phyloP scores from a whole-genome alignment of 2,888 invertebrate species.

The Conops quadrifasciatus region DNA sequence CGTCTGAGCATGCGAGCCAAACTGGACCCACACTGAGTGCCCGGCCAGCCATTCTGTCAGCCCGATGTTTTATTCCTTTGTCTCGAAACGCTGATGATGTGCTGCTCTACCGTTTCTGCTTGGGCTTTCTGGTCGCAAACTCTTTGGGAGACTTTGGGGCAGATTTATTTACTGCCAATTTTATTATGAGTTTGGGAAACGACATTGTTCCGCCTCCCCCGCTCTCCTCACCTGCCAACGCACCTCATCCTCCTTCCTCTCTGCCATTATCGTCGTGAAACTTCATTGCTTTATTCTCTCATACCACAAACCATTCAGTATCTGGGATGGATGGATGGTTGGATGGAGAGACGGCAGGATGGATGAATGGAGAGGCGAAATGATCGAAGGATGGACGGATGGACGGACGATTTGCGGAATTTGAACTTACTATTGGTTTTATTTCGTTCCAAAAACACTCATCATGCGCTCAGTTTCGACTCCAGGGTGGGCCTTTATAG shows the following conservation, averaged over 20 bases:
- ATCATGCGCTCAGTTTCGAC: constrained; percentile 21
- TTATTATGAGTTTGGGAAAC: constrained; percentile 32
- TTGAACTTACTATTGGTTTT: constrained; percentile 25
- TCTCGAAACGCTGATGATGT: constrained; percentile 4
- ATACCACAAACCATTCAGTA: no score
- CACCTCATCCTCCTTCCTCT: no score
- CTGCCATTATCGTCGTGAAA: no score
- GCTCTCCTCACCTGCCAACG: no score
- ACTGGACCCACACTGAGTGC: constrained; percentile 35
- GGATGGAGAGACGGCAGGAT: not conserved
- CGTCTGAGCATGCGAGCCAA: constrained; percentile 35
- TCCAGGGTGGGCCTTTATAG: constrained; percentile 28
- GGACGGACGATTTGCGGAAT: not conserved
- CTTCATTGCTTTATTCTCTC: not conserved
- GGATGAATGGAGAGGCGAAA: no score
- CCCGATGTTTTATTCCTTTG: constrained; percentile 17
- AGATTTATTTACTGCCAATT: constrained; percentile 39
- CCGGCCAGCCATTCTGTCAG: constrained; percentile 35
- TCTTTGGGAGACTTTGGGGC: constrained; percentile 32
- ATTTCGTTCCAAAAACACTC: constrained; percentile 31
- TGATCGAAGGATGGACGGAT: not conserved
- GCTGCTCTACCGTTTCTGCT: not conserved
- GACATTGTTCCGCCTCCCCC: not conserved
- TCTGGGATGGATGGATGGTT: no score
- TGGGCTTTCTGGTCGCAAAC: not conserved